A percentile compares a stretch with the other conserved stretches of the same genome.
These are phyloP conservation scores for Pammene fasciana DNA, from an alignment of 2,888 invertebrate genomes.

Conservation along the genomic window DNA sequence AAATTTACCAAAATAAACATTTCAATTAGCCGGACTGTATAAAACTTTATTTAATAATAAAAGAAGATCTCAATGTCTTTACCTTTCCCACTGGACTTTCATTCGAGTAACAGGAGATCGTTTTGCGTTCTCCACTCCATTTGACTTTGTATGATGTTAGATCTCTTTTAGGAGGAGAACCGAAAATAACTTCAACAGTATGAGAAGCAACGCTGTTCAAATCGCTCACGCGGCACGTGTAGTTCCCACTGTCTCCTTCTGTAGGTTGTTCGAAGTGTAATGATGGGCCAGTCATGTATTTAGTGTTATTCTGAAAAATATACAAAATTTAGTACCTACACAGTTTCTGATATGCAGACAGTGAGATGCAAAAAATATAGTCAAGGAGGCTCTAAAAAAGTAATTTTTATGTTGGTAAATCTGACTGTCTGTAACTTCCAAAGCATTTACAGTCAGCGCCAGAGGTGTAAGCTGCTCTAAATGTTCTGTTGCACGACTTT, in stretches of 20 bases:
- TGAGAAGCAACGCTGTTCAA: slow-evolving; percentile 6
- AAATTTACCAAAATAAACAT: too few species aligned
- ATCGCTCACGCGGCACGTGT: slow-evolving; percentile 36
- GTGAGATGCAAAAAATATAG: too few species aligned
- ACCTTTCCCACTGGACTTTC: slow-evolving; percentile 9
- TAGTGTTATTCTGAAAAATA: slow-evolving; percentile 7
- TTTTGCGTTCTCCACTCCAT: not conserved
- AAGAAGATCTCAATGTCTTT: not conserved
- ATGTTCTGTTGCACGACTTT: too few species aligned
- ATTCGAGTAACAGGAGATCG: not conserved
- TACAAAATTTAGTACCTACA: too few species aligned
- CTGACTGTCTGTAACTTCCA: too few species aligned
- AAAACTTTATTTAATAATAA: too few species aligned
- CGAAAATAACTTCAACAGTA: slow-evolving; percentile 22
- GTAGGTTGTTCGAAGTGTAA: slow-evolving; percentile 8
- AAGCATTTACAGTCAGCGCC: too few species aligned
- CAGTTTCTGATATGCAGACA: too few species aligned
- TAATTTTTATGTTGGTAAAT: too few species aligned
- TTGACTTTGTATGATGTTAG: not conserved
- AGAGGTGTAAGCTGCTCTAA: too few species aligned
- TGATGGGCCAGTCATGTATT: slow-evolving; percentile 10
- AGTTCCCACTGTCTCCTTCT: slow-evolving; percentile 6
- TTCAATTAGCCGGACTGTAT: too few species aligned
- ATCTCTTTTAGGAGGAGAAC: slow-evolving; percentile 1
- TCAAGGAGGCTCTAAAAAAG: too few species aligned